Evolutionary conservation across 1,140 invertebrate genomes (phyloP), one percentile per base, ranked within the genome.

Genomic region (Ceratitis capitata): DNA sequence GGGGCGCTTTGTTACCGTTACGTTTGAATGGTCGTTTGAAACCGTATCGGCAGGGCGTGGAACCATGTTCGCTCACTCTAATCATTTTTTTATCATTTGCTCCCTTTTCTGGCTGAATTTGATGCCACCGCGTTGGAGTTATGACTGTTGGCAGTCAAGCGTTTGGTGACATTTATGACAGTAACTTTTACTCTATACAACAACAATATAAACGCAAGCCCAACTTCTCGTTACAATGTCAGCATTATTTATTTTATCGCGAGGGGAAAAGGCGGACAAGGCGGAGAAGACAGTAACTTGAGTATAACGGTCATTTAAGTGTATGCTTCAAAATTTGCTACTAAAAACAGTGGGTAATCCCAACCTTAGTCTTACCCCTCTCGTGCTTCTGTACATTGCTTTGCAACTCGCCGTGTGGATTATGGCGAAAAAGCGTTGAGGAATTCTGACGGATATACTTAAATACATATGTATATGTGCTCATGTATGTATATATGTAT

Each of bases 81-180:
- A n/a, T n/a, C n/a, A n/a, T 39, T 42, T 45, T 64, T 64, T 78
- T 10, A 39, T 10, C 35, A 45, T 45, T 45, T 78, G n/a, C n/a
- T n/a, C n/a, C n/a, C n/a, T n/a, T 39, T 47, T 19, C 9, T 6
- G 39, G 2, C 26, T 45, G 69, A 78, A 45, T 78, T 78, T 42
- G 39, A 78, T 39, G 42, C 69, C 39, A 45, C 39, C 12, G 32
- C 39, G 3, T n/a, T 61, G 1, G 45, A 78, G 39, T 45, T 78
- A 47, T 23, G 69, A 45, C 23, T 39, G 39, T 26, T 78, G 16
- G 6, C 19, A 78, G 16, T 78, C n/a, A 45, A 78, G 39, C 61
- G 23, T 29, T 61, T n/a, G n/a, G 58, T 61, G 32, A 69, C 61
- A 35, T 39, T 69, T 69, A 69, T 69, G 61, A 69, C 61, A 69